A percentile compares a stretch with the other conserved stretches of the same genome.
phyloP scores from a whole-genome alignment of 35 echinoderm and acorn worm genomes.

The Lytechinus pictus region DNA sequence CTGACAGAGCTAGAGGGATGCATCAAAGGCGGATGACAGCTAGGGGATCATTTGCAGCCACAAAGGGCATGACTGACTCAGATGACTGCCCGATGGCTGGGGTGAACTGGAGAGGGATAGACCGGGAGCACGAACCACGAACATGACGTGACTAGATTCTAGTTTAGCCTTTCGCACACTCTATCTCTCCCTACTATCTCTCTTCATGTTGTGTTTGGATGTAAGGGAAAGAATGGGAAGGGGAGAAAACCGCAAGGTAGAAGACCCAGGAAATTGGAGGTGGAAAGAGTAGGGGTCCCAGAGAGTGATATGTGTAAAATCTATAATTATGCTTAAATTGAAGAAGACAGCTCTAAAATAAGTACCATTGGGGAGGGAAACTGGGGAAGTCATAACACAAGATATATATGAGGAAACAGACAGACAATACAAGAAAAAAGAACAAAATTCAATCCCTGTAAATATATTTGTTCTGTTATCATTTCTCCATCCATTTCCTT shows the following conservation, averaged over 20 bases:
- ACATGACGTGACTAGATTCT: background rate
- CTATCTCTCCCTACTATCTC: background rate
- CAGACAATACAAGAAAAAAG: no score
- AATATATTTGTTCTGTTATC: no score
- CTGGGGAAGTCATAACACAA: no score
- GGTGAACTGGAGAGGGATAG: background rate
- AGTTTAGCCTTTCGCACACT: background rate
- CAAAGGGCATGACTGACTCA: background rate
- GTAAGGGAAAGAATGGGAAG: background rate
- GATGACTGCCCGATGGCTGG: background rate
- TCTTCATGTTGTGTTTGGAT: background rate
- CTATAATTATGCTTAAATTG: background rate
- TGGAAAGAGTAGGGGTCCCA: background rate
- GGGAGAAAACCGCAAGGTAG: background rate
- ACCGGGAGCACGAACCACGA: background rate
- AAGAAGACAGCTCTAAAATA: background rate
- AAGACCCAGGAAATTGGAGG: background rate
- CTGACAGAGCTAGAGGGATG: background rate
- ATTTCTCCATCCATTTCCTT: no score
- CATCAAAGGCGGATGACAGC: background rate
- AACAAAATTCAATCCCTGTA: no score
- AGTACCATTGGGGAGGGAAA: background rate
- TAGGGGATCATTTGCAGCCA: background rate
- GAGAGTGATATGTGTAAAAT: background rate
- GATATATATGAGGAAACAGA: no score